Evolutionary conservation across 1,140 invertebrate species (phyloP), one percentile per base, ranked within the genome.

Genomic region (Nymphalis io): DNA sequence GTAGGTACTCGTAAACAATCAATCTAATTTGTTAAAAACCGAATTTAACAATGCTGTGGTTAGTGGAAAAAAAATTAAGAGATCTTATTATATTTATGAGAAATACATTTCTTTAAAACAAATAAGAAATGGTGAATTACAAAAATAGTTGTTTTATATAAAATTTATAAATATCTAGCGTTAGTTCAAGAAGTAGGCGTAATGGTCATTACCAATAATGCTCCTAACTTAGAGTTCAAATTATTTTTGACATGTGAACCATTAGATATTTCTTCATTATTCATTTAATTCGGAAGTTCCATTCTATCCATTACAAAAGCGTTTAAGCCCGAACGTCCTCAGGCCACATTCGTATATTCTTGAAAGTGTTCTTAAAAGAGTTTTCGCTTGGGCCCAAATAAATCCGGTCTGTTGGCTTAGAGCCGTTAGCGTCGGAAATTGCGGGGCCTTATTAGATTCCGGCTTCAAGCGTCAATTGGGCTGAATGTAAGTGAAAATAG

Each of bases 361-460:
- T 74, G 72, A 79, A 85, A 76, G 68, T 58, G 68, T 75, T 79
- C 68, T 77, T 73, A 74, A 82, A 81, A 80, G 82, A 79, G 78
- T 80, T 80, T 84, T 82, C 68, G 68, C 68, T 72, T 78, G 70
- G 73, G 78, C 71, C 69, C 80, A 74, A 74, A 81, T 83, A 82
- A 82, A 82, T 78, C 72, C 73, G 76, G 76, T 74, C 79, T 83
- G 80, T 85, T 82, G 78, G 79, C 79, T 79, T 71, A 75, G 73
- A 78, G 70, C 69, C 73, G 70, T 81, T 73, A 73, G 71, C 71
- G 79, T 77, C 81, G 85, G 84, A 86, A 84, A 86, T 88, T 86
- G 84, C 84, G 80, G 79, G 51, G 72, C 67, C 82, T 87, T 84
- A 85, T 85, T 84, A 85, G 82, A 77, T 84, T 87, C 84, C 82